These are phyloP conservation scores for Anarhynchus alexandrinus DNA, from an alignment of 2,113 vertebrate genomes.

Conservation along the genomic window DNA sequence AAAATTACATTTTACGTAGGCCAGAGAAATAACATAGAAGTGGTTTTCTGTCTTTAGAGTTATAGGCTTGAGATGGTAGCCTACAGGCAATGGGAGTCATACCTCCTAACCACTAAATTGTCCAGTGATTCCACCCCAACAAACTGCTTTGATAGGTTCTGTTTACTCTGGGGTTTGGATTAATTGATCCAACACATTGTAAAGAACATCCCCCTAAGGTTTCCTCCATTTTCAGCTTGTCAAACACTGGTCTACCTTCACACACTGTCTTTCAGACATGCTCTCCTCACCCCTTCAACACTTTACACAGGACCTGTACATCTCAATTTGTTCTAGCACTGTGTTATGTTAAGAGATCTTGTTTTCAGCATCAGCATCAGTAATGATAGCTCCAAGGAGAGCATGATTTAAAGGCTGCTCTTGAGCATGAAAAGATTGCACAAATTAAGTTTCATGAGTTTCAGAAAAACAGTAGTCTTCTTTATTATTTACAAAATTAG, in stretches of 20 bases:
- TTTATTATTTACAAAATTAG: background rate
- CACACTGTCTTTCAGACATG: background rate
- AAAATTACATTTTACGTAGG: background rate
- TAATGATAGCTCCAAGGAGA: background rate
- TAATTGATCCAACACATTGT: background rate
- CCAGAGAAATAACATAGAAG: background rate
- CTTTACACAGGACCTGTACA: background rate
- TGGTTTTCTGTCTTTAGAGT: background rate
- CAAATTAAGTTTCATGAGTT: background rate
- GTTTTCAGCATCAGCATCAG: slow-evolving; percentile 5
- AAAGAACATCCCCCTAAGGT: background rate
- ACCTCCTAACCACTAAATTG: background rate
- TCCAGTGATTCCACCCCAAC: background rate
- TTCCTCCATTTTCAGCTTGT: slow-evolving; percentile 36
- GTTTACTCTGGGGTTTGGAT: background rate
- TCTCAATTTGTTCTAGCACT: slow-evolving; percentile 6
- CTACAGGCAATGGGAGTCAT: background rate
- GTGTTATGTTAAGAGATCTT: background rate
- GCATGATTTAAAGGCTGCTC: background rate
- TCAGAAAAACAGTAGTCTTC: background rate
- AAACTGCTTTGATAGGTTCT: background rate
- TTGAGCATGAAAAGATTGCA: background rate
- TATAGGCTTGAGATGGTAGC: background rate
- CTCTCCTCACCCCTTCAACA: slow-evolving; percentile 10
- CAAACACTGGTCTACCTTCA: background rate